Conservation (phyloP, 2,113 vertebrate genomes). For the Pseudonaja textilis region DNA sequence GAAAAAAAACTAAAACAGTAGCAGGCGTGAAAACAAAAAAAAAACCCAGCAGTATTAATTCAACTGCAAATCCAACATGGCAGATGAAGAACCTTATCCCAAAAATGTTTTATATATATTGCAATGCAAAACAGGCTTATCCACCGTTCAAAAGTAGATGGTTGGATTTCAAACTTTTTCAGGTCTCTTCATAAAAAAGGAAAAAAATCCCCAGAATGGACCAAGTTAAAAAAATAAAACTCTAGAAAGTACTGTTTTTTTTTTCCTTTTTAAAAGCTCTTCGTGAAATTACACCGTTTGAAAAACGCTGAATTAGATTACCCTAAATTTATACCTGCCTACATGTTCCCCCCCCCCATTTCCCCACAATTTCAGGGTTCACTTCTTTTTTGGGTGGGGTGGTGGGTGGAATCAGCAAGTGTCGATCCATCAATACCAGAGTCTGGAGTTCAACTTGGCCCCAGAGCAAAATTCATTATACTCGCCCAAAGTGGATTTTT, state of each 20-base stretch:
- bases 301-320: not conserved
- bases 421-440: too few relatives aligned
- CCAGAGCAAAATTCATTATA: too few relatives aligned
- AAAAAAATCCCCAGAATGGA: not conserved
- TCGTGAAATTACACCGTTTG: not conserved
- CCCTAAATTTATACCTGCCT: not conserved
- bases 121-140: not conserved
- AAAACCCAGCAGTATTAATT: not conserved
- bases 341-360: fast-evolving
- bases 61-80: too few relatives aligned
- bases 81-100: not conserved
- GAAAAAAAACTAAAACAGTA: not conserved
- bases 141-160: not conserved
- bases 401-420: not conserved
- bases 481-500: too few relatives aligned
- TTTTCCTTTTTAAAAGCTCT: not conserved
- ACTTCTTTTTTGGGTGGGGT: not conserved
- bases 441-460: too few relatives aligned
- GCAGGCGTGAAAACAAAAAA: not conserved
- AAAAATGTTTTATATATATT: not conserved
- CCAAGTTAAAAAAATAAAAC: not conserved
- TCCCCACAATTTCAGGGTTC: not conserved
- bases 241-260: not conserved
- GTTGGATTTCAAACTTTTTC: not conserved
- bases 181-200: not conserved